Percentiles rank a stretch among this genome's conserved stretches.
Conservation (phyloP, 2,888 invertebrate species). For the Dromius quadrimaculatus region DNA sequence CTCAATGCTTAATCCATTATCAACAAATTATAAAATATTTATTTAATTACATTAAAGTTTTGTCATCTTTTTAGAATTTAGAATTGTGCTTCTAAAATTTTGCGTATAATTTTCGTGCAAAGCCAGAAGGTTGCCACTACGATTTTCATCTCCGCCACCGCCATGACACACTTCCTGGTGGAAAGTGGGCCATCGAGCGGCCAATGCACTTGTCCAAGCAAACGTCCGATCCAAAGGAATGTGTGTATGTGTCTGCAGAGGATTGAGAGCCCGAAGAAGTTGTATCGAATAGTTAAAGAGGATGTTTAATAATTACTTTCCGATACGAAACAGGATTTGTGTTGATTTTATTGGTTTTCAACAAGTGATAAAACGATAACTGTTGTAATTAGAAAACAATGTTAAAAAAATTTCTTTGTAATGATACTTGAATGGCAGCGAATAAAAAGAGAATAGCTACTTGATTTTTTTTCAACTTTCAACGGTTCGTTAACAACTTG, state of each 20-base stretch:
- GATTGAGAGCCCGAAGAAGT: not conserved
- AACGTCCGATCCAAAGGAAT: not conserved
- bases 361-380: not conserved
- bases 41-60: no score
- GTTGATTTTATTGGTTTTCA: not conserved
- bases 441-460: not conserved
- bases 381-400: not conserved
- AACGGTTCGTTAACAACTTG: not conserved
- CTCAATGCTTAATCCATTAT: conserved; percentile 9
- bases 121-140: not conserved
- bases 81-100: no score
- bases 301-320: not conserved
- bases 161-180: conserved; percentile 36
- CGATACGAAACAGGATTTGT: not conserved
- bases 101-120: not conserved
- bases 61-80: no score
- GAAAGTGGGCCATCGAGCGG: conserved; percentile 30
- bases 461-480: not conserved
- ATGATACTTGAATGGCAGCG: not conserved
- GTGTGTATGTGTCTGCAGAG: not conserved
- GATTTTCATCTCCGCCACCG: not conserved
- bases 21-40: not conserved
- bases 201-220: conserved; percentile 28
- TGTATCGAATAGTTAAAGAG: no score
- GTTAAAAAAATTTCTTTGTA: no score